Evolutionary conservation across 2,113 vertebrate species (phyloP).

Genomic region (Sterrhoptilus dennistouni): DNA sequence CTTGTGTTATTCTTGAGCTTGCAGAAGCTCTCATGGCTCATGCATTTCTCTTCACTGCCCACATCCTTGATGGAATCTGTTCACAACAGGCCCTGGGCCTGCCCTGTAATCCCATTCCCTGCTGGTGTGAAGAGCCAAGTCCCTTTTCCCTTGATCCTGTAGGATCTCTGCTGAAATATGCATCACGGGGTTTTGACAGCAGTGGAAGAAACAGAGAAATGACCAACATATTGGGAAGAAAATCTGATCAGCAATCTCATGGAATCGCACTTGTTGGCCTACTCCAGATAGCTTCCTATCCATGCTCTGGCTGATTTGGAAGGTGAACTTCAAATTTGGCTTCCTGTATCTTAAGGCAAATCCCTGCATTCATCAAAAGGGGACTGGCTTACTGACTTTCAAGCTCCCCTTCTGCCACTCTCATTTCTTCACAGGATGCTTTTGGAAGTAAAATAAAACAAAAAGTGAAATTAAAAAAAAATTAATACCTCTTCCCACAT

Average conservation of each 20-base stretch:
- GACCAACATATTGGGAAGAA: not conserved
- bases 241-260: not conserved
- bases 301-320: not conserved
- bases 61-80: not conserved
- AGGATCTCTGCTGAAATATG: not conserved
- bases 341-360: not conserved
- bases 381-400: not conserved
- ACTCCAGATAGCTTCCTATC: not conserved
- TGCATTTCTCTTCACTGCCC: not conserved
- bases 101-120: not conserved
- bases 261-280: fast-evolving
- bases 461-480: not conserved
- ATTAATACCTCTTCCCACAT: not conserved
- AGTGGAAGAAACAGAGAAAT: not conserved
- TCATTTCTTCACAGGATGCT: not conserved
- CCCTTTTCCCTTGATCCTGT: not conserved
- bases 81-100: not conserved
- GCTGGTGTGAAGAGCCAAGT: not conserved
- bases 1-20: not conserved
- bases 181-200: fast-evolving
- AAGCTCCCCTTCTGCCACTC: not conserved
- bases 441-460: not conserved
- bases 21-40: not conserved
- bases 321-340: not conserved
- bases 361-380: not conserved